These are phyloP conservation scores for Drosophila algonquin DNA, from an alignment of 2,888 invertebrate species.

Conservation along the genomic window DNA sequence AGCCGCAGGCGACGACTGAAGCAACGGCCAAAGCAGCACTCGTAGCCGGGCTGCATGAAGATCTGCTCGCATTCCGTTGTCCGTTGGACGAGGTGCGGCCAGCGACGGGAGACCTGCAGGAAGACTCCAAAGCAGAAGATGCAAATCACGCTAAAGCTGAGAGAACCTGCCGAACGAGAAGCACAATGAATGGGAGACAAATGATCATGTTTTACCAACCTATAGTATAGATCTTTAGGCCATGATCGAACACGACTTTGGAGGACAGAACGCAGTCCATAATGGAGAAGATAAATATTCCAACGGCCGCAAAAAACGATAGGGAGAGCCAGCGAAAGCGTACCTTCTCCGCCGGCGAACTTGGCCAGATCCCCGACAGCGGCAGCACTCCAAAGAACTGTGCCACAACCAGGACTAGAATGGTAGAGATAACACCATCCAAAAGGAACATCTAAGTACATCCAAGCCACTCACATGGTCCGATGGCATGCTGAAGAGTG, in stretches of 20 bases:
- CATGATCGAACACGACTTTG: constrained; percentile 67
- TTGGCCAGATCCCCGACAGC: constrained; percentile 84
- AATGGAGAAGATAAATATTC: constrained; percentile 59
- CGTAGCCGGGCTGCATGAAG: constrained; percentile 77
- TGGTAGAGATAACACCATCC: not conserved
- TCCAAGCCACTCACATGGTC: constrained; percentile 81
- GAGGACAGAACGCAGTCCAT: constrained; percentile 69
- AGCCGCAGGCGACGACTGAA: constrained; percentile 70
- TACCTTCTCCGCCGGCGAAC: constrained; percentile 75
- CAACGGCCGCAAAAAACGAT: constrained; percentile 57
- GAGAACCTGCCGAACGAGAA: constrained; percentile 61
- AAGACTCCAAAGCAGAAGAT: constrained; percentile 70
- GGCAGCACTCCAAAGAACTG: constrained; percentile 86
- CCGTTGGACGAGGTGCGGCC: constrained; percentile 77
- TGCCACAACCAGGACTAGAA: constrained; percentile 84
- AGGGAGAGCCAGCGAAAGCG: constrained; percentile 77
- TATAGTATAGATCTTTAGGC: constrained; percentile 79
- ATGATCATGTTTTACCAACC: constrained; percentile 49
- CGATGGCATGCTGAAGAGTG: constrained; percentile 85
- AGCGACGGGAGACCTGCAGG: constrained; percentile 75
- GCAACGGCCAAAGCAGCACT: constrained; percentile 53
- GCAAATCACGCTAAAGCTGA: constrained; percentile 80
- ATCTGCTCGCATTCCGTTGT: constrained; percentile 74
- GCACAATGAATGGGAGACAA: not conserved
- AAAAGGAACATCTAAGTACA: not conserved